These are phyloP conservation scores for Astyanax mexicanus DNA, from an alignment of 2,797 vertebrate species.

Conservation along the genomic window DNA sequence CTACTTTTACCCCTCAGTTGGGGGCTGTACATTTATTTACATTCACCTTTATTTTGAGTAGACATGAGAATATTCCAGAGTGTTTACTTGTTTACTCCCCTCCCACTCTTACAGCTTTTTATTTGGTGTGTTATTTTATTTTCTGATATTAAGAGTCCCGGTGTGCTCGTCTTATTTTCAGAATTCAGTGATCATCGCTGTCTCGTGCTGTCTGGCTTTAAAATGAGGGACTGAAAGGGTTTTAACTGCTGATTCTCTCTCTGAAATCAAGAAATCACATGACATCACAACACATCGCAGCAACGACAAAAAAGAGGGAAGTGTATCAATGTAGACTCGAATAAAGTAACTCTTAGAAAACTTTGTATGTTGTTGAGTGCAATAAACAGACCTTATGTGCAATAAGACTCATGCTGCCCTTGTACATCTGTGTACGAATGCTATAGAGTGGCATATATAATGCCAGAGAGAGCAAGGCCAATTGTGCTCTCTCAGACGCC, in stretches of 20 bases:
- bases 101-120: too few relatives aligned
- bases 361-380: constrained; percentile 78
- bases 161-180: neutral
- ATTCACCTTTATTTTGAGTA: neutral
- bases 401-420: constrained; percentile 64
- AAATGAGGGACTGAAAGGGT: neutral
- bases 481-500: too few relatives aligned
- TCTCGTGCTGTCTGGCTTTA: constrained; percentile 10
- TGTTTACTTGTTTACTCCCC: neutral
- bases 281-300: neutral
- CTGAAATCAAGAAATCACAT: neutral
- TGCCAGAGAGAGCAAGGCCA: too few relatives aligned
- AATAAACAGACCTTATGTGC: constrained; percentile 77
- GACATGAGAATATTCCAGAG: neutral
- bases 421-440: constrained; percentile 21
- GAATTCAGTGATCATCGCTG: neutral
- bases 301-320: constrained; percentile 23
- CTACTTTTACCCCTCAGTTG: neutral
- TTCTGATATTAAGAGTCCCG: neutral
- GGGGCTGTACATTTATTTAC: constrained; percentile 2
- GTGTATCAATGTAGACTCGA: constrained; percentile 23
- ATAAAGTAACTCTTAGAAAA: constrained; percentile 64
- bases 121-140: neutral
- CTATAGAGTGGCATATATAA: too few relatives aligned
- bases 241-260: neutral